Evolutionary conservation across 2,888 invertebrate genomes (phyloP), one percentile per base, ranked within the genome.

Genomic region (Hirudinaria manillensis): DNA sequence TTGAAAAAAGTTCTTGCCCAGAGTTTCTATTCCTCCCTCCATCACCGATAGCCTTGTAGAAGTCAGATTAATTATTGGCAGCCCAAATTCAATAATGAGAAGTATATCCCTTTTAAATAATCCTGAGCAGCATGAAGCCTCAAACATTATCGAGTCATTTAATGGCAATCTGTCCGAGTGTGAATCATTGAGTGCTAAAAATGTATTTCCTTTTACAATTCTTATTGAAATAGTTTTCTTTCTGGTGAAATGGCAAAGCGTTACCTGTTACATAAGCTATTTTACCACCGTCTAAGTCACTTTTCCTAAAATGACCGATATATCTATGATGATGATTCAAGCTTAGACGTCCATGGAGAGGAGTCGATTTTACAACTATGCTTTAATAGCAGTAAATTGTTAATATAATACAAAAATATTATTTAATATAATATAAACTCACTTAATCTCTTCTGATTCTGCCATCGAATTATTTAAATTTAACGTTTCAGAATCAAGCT

Each of bases 391-490:
- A 10, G 19, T 6, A n/a, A n/a, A n/a, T n/a, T n/a, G n/a, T n/a
- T n/a, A n/a, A n/a, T n/a, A n/a, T n/a, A n/a, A n/a, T n/a, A n/a
- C n/a, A n/a, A n/a, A n/a, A n/a, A n/a, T n/a, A n/a, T n/a, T n/a
- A n/a, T n/a, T n/a, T n/a, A n/a, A n/a, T n/a, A n/a, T n/a, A 27
- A 61, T n/a, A 7, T 7, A 1, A 61, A 19, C 61, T 61, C 29
- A 61, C 61, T 27, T 61, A 61, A 61, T 61, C n/a, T 61, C 61
- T 61, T 61, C 61, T 21, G 61, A 10, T 61, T 61, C 7, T 21
- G 4, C 61, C 29, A 61, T n/a, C 19, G 61, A 29, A 61, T 61
- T 24, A 21, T 13, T 61, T 2, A 61, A 27, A n/a, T 29, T 19
- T 16, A 61, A 61, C 10, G 10, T 7, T 61, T 61, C 24, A 27